phyloP scores from a whole-genome alignment of 2,113 vertebrate species.

The Chaenogobius annularis region DNA sequence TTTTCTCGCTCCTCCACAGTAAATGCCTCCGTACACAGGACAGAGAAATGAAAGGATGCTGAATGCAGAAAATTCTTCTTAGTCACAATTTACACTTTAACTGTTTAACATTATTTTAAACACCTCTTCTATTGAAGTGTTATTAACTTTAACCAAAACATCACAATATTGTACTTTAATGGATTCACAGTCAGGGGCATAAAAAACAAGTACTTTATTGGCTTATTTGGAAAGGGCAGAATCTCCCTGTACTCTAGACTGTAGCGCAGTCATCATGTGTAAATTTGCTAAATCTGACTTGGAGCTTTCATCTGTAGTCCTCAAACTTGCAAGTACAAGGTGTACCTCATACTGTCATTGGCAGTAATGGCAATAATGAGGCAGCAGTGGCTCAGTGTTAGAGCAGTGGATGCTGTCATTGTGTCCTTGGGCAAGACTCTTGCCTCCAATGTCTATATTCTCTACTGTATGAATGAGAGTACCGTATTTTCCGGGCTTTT shows the following conservation, averaged over 20 bases:
- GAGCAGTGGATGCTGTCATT: background rate
- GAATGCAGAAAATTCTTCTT: background rate
- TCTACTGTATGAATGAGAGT: slow-evolving; percentile 23
- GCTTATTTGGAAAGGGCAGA: background rate
- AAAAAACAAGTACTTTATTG: background rate
- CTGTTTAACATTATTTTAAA: background rate
- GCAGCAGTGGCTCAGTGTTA: background rate
- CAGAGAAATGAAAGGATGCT: slow-evolving; percentile 21
- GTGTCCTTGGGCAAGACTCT: background rate
- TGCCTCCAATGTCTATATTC: no score
- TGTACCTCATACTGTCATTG: background rate
- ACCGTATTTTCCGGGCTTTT: no score
- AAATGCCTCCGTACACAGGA: slow-evolving; percentile 53
- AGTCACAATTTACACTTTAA: background rate
- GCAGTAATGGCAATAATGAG: background rate
- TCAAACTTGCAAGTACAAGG: background rate
- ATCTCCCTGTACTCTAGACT: background rate
- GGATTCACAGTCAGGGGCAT: background rate
- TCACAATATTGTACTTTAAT: background rate
- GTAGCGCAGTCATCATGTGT: background rate
- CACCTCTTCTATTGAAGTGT: background rate
- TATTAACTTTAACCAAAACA: background rate
- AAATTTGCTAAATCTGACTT: background rate
- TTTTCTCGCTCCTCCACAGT: slow-evolving; percentile 48
- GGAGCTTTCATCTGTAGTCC: background rate